Percentiles rank a stretch among this genome's conserved stretches.
phyloP scores from a whole-genome alignment of 2,113 vertebrate species.

The Urocynchramus pylzowi region DNA sequence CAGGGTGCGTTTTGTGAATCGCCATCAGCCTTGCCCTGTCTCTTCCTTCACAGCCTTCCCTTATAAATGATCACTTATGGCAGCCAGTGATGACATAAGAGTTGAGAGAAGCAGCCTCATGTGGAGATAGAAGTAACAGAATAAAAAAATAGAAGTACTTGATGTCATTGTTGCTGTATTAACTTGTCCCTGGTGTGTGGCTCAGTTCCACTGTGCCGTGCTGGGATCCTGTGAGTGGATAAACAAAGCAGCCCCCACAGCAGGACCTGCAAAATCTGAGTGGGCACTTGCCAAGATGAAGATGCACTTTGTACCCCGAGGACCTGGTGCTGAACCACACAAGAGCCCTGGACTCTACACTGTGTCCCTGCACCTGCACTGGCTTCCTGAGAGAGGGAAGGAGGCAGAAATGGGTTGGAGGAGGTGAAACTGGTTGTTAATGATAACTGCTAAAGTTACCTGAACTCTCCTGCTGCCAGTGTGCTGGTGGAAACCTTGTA shows the following conservation, averaged over 20 bases:
- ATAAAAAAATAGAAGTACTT: background rate
- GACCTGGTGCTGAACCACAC: background rate
- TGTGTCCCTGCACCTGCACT: background rate
- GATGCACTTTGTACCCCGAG: background rate
- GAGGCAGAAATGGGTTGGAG: background rate
- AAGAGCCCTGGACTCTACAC: background rate
- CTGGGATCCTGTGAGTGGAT: background rate
- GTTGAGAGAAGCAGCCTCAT: background rate
- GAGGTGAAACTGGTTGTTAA: background rate
- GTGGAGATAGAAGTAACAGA: background rate
- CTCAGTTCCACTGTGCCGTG: background rate
- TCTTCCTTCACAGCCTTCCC: background rate
- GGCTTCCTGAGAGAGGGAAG: background rate
- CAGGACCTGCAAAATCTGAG: background rate
- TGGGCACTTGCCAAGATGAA: background rate
- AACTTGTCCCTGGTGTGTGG: background rate
- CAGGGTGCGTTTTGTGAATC: rapidly evolving
- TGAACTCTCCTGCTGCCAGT: rapidly evolving
- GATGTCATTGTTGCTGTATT: background rate
- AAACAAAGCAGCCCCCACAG: background rate
- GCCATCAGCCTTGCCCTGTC: background rate
- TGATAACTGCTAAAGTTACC: background rate
- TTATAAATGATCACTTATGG: rapidly evolving
- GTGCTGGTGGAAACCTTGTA: background rate
- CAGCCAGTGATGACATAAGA: background rate